Conservation (phyloP, 2,888 invertebrate genomes). For the Scaptodrosophila latifasciaeformis region DNA sequence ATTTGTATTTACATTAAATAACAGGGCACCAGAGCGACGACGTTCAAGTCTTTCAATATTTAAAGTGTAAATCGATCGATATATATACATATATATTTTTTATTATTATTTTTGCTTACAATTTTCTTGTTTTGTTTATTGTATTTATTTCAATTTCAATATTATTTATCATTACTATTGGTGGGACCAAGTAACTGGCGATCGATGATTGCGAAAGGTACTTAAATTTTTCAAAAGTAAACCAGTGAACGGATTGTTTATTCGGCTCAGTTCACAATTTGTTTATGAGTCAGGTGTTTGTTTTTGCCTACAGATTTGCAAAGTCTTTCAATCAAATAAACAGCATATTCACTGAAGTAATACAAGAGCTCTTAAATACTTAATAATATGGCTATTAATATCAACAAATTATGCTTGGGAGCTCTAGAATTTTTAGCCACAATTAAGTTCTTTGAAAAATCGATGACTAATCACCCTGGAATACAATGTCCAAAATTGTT, state of each 20-base stretch:
- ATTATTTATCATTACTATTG: constrained; percentile 45
- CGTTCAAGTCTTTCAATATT: constrained; percentile 28
- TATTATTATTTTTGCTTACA: constrained; percentile 27
- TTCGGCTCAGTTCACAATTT: constrained; percentile 23
- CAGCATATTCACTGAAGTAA: too few relatives aligned
- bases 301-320: too few relatives aligned
- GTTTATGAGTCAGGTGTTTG: not conserved
- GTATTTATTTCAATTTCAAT: constrained; percentile 65
- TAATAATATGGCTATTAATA: too few relatives aligned
- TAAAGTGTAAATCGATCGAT: constrained; percentile 64
- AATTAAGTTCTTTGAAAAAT: too few relatives aligned
- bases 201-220: constrained; percentile 27
- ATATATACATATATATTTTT: constrained; percentile 18
- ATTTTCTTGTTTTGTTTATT: constrained; percentile 42
- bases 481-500: too few relatives aligned
- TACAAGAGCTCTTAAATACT: too few relatives aligned
- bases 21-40: constrained; percentile 14
- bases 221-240: constrained; percentile 8
- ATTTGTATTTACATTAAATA: constrained; percentile 46
- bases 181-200: not conserved
- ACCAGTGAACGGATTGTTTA: not conserved
- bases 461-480: too few relatives aligned
- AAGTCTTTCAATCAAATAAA: too few relatives aligned
- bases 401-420: too few relatives aligned
- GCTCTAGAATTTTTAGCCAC: too few relatives aligned